Percentiles rank a stretch among this genome's conserved stretches.
Evolutionary conservation across 2,797 vertebrate species (phyloP).

Genomic region (Sebastes trivittatus): DNA sequence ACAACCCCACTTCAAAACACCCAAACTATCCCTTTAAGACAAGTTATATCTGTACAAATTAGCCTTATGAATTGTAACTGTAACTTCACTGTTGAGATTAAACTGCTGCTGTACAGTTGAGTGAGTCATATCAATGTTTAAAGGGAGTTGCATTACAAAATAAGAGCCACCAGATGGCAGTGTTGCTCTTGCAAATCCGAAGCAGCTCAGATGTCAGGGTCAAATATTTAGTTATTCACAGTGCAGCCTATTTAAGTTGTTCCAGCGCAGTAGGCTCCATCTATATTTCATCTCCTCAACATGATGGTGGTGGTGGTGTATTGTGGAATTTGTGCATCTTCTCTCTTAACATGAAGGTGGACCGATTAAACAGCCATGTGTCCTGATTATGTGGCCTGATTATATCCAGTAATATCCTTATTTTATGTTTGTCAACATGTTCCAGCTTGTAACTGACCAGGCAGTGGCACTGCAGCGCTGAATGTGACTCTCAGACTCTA

Average conservation of each 20-base stretch:
- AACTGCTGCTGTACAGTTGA: not conserved
- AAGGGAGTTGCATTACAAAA: constrained; percentile 4
- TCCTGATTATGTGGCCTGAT: not conserved
- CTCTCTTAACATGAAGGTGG: not conserved
- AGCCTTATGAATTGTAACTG: not conserved
- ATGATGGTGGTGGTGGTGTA: constrained; percentile 18
- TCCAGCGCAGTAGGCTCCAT: constrained; percentile 47
- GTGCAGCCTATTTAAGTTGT: constrained; percentile 60
- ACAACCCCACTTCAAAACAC: not conserved
- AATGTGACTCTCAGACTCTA: not conserved
- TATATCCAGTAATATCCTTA: not conserved
- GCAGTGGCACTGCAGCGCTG: constrained; percentile 35
- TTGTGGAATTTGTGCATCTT: constrained; percentile 30
- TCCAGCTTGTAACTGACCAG: constrained; percentile 25
- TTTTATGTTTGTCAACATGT: constrained; percentile 11
- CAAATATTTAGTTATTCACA: constrained; percentile 58
- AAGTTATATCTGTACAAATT: not conserved
- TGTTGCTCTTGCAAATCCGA: constrained; percentile 52
- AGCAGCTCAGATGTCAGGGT: constrained; percentile 27
- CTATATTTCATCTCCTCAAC: constrained; percentile 58
- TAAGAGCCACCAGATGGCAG: constrained; percentile 71
- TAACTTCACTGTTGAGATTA: not conserved
- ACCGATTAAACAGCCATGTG: constrained; percentile 31
- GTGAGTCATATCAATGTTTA: not conserved
- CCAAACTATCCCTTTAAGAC: too few species aligned